Evolutionary conservation across 2,113 vertebrate genomes (phyloP), one percentile per base, ranked within the genome.

Genomic region (Typhlomys cinereus): DNA sequence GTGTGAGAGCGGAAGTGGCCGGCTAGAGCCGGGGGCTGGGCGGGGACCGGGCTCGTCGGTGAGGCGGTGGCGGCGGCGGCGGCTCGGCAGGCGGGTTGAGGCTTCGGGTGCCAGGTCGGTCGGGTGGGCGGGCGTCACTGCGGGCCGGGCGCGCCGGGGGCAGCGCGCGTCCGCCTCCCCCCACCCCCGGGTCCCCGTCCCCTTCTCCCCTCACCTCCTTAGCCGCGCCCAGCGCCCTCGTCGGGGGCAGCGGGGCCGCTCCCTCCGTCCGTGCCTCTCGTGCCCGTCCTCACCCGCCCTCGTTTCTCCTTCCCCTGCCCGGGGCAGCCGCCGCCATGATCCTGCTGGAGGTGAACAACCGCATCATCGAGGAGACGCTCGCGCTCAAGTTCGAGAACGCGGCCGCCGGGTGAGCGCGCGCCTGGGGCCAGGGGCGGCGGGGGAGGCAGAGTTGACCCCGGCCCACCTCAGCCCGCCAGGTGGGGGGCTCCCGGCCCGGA

Each of bases 281-380:
- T 74, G 64, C 87, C 91, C 89, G 93, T 75, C 96, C 93, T 97
- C 87, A 95, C 95, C 95, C 76, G 93, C 94, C 97, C 96, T 96
- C 91, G 93, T 97, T 93, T 83, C 96, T 95, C 87, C 96, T 93
- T 96, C 94, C 95, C 96, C 95, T 95, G 92, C 75, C 95, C 85
- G 78, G 90, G 89, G 86, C 92, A 96, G 97, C 92, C 94, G 97
- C 98, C 98, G 98, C 98, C 96, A 99, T 99, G 99, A 99, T 99
- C 98, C 98, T 99, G 98, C 98, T 99, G 98, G 99, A 99, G 98
- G 99, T 99, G 95, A 99, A 99, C 97, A 99, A 99, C 98, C 99
- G 99, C 95, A 99, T 99, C 96, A 99, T 99, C 95, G 99, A 99
- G 97, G 99, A 99, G 98, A 99, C 99, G 96, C 98, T 99, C 97